Base-by-base conservation (phyloP, 2,888 invertebrate genomes). In the Pardosa pseudoannulata region DNA sequence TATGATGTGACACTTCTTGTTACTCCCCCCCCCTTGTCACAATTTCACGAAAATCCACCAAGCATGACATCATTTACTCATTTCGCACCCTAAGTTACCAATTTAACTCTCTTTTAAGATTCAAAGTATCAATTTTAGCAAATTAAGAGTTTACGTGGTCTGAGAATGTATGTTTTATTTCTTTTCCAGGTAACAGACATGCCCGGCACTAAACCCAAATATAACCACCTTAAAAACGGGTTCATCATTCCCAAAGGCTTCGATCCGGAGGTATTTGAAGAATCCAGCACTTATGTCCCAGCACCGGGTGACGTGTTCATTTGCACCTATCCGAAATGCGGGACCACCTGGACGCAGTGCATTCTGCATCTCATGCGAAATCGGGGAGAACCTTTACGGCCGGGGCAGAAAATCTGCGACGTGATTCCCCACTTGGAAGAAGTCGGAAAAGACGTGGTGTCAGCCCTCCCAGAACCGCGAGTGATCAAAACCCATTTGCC, bases 401-500 rank as follows among this genome's bases (percentile, higher is more conserved):
- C 56, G 5, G 41, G 28, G 2, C 19, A 82, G 32, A 62, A 78
- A 13, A 56, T 88, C 31, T 27, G 62, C 28, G 23, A 39, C 7
- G 65, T 62, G 16, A 29, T 56, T 1, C 88, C 87, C n/a, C 68
- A 68, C 23, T 39, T 88, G 23, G 88, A 88, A 46, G 46, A 67
- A 13, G 50, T 32, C 1, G 87, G 87, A 1, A 23, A 11, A 2
- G 31, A 83, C 29, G 29, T 32, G 6, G 70, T 80, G 0, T 31
- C 41, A 11, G 19, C 13, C 11, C 36, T 68, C 13, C 71, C 64
- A 0, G 16, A 32, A 16, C 89, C 88, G 0, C 74, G 88, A 19
- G 32, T 78, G 27, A 83, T 89, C 86, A 89, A 89, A 76, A 90
- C 90, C 0, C 91, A 91, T 75, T 89, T 91, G 0, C 91, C 90